Base-by-base conservation (phyloP, 2,797 vertebrate genomes). In the Esox masquinongy region DNA sequence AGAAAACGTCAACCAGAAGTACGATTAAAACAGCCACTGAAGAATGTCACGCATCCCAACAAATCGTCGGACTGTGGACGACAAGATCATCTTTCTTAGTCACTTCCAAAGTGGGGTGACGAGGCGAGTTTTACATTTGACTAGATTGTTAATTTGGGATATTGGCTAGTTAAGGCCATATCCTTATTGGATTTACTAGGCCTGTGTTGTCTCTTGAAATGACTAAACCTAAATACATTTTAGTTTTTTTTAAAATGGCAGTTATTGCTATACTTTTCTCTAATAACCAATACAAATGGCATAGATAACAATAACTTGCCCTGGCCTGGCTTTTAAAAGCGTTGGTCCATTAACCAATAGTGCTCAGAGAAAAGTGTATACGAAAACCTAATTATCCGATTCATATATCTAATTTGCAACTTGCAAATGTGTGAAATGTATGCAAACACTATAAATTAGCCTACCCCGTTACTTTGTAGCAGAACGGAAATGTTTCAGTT, bases 61-160 rank as follows among this genome's bases (percentile, higher is more conserved):
- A 56, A 56, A 56, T 74, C 67, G 43, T 24, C 24, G 75, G 79
- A 87, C 87, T 89, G 86, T 85, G 85, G 83, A 76, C 5, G 59
- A 12, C 22, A 12, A 29, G 24, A 63, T 63, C 59, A 63, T 63
- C 24, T 63, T 39, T 39, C 36, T 39, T 4, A 39, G 4, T 39
- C 36, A 39, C 36, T 39, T 39, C 36, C 5, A 3, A 8, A 12
- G 43, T 5, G 1, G 12, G 43, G 9, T 47, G 43, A 47, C 43
- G 43, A 47, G 12, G 43, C 39, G 39, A 43, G 39, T 43, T 43
- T 43, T 43, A 47, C 12, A 47, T 47, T 39, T 39, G 36, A 39
- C 36, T 39, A 3, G 36, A 39, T 39, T 2, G 5, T 3, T 47
- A 2, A 47, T 47, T 47, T 47, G 12, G 43, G 43, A 47, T 47